Base-by-base conservation (phyloP, 2,113 vertebrate genomes). In the Falco punctatus region DNA sequence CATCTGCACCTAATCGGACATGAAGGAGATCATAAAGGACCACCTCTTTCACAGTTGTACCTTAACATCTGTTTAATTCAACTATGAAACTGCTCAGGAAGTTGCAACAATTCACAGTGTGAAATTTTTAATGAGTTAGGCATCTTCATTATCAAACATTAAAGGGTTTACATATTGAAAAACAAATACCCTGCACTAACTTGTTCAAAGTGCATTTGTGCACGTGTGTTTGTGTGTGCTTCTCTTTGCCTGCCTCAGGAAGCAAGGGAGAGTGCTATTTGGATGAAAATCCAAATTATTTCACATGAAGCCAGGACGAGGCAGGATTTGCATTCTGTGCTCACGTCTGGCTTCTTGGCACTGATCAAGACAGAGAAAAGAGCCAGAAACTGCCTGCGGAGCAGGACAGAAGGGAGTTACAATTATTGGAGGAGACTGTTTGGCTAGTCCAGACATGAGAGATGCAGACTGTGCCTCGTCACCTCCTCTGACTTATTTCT, bases 311-410 rank as follows among this genome's bases (percentile, higher is more conserved):
- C 64, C 64, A 71, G 85, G 15, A 64, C 0, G 0, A 81, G 79
- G 48, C 67, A 88, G 38, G 24, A 88, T 96, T 94, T 94, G 59
- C 67, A 95, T 96, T 96, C 88, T 84, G n/a, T 81, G 58, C 44
- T 94, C 10, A 3, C 2, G 8, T 72, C 90, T 94, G 93, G 22
- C 38, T 91, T 35, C 73, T 92, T 97, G 90, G 90, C 92, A 84
- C 59, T 42, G 48, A 54, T 74, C 65, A 61, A 42, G 61, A 84
- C 71, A 71, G 48, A 54, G 65, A 88, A 91, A 61, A 73, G 70
- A 94, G 57, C 35, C 59, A 95, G 59, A 90, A 94, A 75, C 44
- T 58, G 72, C 44, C 80, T 94, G 73, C 6, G 2, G 70, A 94
- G 55, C 65, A 71, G 80, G 77, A 81, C 65, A 94, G 94, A 86